Conservation (phyloP, 35 echinoderm and acorn worm species). For the Eucidaris tribuloides region DNA sequence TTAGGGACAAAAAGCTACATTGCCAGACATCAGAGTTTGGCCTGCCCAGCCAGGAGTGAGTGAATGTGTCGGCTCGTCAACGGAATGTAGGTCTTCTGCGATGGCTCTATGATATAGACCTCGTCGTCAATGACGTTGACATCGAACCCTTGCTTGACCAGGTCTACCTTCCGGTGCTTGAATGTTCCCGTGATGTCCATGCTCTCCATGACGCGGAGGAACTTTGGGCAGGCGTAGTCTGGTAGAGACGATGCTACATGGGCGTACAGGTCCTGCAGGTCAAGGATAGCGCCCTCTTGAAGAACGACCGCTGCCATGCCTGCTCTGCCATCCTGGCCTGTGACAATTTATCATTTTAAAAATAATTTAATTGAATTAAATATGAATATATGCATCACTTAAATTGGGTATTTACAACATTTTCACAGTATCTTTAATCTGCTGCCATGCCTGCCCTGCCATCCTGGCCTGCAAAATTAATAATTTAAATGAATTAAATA, state of each 20-base stretch:
- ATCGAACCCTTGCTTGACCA: constrained; percentile 61
- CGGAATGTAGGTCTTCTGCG: constrained; percentile 40
- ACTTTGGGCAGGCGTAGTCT: constrained; percentile 58
- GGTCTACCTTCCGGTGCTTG: constrained; percentile 63
- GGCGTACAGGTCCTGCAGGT: constrained; percentile 29
- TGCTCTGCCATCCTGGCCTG: constrained; percentile 55
- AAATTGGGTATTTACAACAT: background rate
- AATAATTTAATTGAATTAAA: background rate
- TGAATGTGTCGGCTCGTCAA: constrained; percentile 9
- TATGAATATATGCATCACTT: background rate
- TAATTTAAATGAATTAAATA: background rate
- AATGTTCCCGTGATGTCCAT: constrained; percentile 67
- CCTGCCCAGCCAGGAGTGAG: background rate
- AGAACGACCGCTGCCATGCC: constrained; percentile 64
- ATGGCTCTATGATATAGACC: constrained; percentile 36
- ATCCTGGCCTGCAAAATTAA: constrained; percentile 34
- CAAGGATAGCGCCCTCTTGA: background rate
- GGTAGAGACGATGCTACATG: constrained; percentile 38
- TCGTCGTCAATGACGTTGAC: constrained; percentile 34
- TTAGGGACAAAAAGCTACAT: too few relatives aligned
- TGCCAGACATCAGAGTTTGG: too few relatives aligned
- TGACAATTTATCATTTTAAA: background rate
- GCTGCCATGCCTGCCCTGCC: constrained; percentile 70
- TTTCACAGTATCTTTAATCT: background rate
- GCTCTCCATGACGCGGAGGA: constrained; percentile 39